Percentiles rank a stretch among this genome's conserved stretches.
These are phyloP conservation scores for Oryctes rhinoceros DNA, from an alignment of 1,140 invertebrate species.

Conservation along the genomic window DNA sequence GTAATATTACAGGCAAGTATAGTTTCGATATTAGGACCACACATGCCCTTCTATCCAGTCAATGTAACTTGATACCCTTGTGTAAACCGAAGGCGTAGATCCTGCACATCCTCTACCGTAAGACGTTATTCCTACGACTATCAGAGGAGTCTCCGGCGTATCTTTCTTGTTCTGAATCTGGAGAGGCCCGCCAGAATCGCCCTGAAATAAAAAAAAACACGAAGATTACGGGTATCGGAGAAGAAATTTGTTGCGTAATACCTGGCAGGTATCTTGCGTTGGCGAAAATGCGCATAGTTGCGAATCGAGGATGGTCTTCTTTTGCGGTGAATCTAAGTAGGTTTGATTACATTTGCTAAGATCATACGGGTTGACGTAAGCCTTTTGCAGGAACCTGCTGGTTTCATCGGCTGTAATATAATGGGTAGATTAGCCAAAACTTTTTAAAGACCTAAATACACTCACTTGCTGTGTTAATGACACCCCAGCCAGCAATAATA, in stretches of 20 bases:
- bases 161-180: constrained; percentile 62
- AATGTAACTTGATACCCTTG: constrained; percentile 69
- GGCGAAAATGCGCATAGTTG: background rate
- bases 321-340: background rate
- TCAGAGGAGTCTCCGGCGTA: constrained; percentile 60
- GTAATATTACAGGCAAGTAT: constrained; percentile 22
- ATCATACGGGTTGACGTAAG: background rate
- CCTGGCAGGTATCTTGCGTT: constrained; percentile 10
- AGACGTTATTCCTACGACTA: constrained; percentile 70
- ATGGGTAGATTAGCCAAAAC: background rate
- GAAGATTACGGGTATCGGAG: background rate
- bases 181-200: constrained; percentile 75
- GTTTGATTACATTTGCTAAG: constrained; percentile 8
- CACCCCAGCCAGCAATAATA: background rate
- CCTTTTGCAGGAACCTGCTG: background rate
- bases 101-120: constrained; percentile 68
- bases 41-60: constrained; percentile 72
- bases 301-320: background rate
- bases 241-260: background rate
- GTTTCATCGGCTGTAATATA: background rate
- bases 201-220: constrained; percentile 59
- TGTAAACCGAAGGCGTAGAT: constrained; percentile 70
- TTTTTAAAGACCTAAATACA: too few species aligned
- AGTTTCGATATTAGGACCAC: constrained; percentile 57
- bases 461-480: background rate